Conservation (phyloP, 2,888 invertebrate genomes). For the Erebia palarica region DNA sequence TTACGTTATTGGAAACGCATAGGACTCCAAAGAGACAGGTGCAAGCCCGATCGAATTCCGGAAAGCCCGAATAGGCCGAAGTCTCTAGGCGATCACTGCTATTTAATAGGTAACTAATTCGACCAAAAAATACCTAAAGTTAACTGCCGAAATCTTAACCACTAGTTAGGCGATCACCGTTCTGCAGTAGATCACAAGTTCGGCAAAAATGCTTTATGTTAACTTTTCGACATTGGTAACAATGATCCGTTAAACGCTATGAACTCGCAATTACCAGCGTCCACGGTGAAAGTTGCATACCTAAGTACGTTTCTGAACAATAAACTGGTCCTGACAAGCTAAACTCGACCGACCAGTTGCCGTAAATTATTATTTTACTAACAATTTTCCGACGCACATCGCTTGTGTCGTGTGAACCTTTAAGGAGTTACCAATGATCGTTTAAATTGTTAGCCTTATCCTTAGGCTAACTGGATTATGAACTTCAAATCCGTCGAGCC, state of each 20-base stretch:
- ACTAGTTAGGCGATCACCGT: neutral
- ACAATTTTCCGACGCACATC: conserved; percentile 43
- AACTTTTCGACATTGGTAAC: conserved; percentile 25
- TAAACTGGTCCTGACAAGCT: conserved; percentile 61
- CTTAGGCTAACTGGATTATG: too few species aligned
- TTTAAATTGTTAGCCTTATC: conserved; percentile 14
- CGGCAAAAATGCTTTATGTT: neutral
- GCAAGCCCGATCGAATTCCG: too few species aligned
- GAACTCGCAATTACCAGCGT: conserved; percentile 47
- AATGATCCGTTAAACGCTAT: conserved; percentile 46
- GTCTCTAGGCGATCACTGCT: too few species aligned
- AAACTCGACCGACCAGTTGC: conserved; percentile 51
- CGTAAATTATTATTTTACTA: conserved; percentile 54
- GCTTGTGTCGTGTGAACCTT: conserved; percentile 18
- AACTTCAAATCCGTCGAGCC: too few species aligned
- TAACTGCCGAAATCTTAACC: neutral
- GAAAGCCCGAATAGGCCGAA: too few species aligned
- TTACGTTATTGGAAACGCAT: too few species aligned
- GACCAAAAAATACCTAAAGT: neutral
- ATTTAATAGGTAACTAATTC: too few species aligned
- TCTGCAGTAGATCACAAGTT: neutral
- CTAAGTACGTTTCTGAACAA: conserved; percentile 57
- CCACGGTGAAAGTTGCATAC: conserved; percentile 58
- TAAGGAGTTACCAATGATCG: conserved; percentile 12
- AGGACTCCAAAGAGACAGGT: too few species aligned